Conservation (phyloP, 2,888 invertebrate species). For the Drosophila cognata region DNA sequence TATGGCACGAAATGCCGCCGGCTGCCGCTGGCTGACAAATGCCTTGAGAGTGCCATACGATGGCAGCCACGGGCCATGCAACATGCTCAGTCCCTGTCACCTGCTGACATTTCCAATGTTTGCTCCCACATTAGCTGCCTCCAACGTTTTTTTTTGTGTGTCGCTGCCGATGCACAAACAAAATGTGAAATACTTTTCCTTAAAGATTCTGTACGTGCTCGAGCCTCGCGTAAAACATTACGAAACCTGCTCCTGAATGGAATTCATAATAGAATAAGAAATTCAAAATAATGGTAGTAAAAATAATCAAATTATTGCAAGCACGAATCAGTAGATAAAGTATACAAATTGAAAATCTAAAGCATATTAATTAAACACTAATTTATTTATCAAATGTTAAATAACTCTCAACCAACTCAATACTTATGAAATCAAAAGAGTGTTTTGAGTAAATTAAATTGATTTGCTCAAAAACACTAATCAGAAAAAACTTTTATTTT, state of each 20-base stretch:
- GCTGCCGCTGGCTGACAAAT: slow-evolving; percentile 70
- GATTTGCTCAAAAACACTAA: background rate
- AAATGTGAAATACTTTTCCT: slow-evolving; percentile 21
- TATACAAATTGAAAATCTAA: background rate
- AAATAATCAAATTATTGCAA: background rate
- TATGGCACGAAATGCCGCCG: slow-evolving; percentile 69
- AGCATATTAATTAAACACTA: background rate
- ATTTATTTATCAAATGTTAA: background rate
- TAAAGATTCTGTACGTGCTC: slow-evolving; percentile 31
- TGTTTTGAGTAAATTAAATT: background rate
- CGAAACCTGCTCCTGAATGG: background rate
- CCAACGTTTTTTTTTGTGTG: slow-evolving; percentile 11
- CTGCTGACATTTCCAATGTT: slow-evolving; percentile 66
- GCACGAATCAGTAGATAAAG: background rate
- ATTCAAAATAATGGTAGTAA: background rate
- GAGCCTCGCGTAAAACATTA: slow-evolving; percentile 22
- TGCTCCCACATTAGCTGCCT: slow-evolving; percentile 62
- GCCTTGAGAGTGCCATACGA: slow-evolving; percentile 57
- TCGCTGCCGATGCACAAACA: slow-evolving; percentile 13
- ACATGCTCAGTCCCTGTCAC: slow-evolving; percentile 63
- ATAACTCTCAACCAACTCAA: background rate
- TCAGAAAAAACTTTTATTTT: background rate
- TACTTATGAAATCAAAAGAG: background rate
- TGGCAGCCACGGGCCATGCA: slow-evolving; percentile 27
- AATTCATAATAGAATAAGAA: background rate